phyloP scores from a whole-genome alignment of 2,888 invertebrate species.

The Baccha elongata region DNA sequence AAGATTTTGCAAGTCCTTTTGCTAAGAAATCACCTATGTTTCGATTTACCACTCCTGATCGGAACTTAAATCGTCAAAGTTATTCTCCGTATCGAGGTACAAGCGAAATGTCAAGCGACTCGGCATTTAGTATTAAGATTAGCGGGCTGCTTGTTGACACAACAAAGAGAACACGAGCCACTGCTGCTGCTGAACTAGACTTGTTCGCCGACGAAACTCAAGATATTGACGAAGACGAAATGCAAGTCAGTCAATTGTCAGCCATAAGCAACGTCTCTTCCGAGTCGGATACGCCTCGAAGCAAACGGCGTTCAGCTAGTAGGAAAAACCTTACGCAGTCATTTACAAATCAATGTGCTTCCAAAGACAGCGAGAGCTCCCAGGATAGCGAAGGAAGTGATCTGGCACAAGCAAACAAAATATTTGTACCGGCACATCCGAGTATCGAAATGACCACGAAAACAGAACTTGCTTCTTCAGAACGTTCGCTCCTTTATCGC shows the following conservation, averaged over 20 bases:
- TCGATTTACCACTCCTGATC: constrained; percentile 77
- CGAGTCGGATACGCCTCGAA: constrained; percentile 79
- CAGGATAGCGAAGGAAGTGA: background rate
- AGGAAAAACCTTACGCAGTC: constrained; percentile 82
- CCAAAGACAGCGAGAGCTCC: constrained; percentile 16
- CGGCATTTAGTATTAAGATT: constrained; percentile 78
- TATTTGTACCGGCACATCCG: background rate
- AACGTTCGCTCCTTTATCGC: constrained; percentile 76
- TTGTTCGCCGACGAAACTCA: constrained; percentile 75
- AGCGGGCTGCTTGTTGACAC: constrained; percentile 78
- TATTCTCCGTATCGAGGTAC: constrained; percentile 69
- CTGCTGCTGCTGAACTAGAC: constrained; percentile 68
- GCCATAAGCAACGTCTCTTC: constrained; percentile 77
- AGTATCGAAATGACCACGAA: background rate
- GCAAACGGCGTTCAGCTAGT: constrained; percentile 79
- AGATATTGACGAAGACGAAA: constrained; percentile 77
- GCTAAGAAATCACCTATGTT: constrained; percentile 16
- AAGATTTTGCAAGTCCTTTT: constrained; percentile 22
- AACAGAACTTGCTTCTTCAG: constrained; percentile 14
- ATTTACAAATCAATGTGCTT: constrained; percentile 77
- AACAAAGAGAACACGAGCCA: constrained; percentile 62
- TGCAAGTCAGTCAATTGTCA: constrained; percentile 79
- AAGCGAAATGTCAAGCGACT: constrained; percentile 77
- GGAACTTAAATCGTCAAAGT: constrained; percentile 75
- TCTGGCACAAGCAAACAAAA: background rate